These are phyloP conservation scores for Molossus molossus DNA, from an alignment of 2,797 vertebrate genomes.

Conservation along the genomic window DNA sequence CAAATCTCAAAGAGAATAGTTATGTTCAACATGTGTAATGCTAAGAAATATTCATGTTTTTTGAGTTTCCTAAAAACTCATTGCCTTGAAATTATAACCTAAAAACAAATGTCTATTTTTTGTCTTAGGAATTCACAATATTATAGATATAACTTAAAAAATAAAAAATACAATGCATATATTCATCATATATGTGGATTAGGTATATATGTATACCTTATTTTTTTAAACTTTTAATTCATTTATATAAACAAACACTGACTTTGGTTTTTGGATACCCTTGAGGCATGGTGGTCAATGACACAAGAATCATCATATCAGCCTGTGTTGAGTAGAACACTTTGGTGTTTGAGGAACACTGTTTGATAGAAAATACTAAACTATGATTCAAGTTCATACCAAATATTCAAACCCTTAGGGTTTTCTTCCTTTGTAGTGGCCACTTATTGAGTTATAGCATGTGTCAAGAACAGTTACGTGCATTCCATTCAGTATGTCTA, in stretches of 20 bases:
- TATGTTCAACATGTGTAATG: background rate
- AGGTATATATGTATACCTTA: background rate
- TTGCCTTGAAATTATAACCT: constrained; percentile 10
- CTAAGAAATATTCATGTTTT: background rate
- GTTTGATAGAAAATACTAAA: constrained; percentile 1
- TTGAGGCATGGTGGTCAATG: background rate
- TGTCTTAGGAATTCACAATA: background rate
- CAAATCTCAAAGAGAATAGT: background rate
- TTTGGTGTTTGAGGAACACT: background rate
- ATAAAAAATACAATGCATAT: background rate
- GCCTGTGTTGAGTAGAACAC: background rate
- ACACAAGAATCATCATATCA: background rate
- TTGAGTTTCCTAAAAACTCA: background rate
- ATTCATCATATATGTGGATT: background rate
- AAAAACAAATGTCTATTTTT: background rate
- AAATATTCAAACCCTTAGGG: background rate
- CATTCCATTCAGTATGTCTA: background rate
- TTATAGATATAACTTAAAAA: background rate
- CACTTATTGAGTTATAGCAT: background rate
- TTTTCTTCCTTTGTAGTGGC: background rate
- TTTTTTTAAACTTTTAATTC: constrained; percentile 32
- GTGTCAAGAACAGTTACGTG: background rate
- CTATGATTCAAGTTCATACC: background rate
- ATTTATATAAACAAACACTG: background rate
- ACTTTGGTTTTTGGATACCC: background rate